Base-by-base conservation (phyloP, 2,888 invertebrate genomes). In the Pristionchus exspectatus region DNA sequence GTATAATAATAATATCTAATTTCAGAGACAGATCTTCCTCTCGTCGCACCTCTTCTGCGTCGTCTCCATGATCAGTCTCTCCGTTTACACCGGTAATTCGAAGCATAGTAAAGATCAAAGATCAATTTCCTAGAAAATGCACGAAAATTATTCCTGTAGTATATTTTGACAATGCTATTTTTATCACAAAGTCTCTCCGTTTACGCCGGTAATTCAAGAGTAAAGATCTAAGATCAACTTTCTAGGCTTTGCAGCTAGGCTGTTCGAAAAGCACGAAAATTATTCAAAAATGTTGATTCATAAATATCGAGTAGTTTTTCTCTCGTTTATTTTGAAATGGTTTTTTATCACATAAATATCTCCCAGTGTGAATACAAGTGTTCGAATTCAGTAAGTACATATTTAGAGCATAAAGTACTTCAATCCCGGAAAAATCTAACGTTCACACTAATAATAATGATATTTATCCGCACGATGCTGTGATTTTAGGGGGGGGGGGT, bases 11-110 rank as follows among this genome's bases (percentile, higher is more conserved):
- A 72, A 21, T 21, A 77, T 5, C 14, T 72, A 12, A 38, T 44
- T 77, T 77, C 77, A 77, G 77, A 18, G 77, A 21, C 24, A 77
- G 21, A 77, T 77, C 44, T 77, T 77, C 44, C 77, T 77, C 44
- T 21, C n/a, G 9, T 77, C 77, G 18, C 77, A 77, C 27, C 38
- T 77, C 77, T 77, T 77, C 77, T 77, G 77, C 44, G 10, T 77
- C 38, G n/a, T 44, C 24, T 77, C 77, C 77, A 77, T 77, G 77
- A 16, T 77, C 24, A 44, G n/a, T 24, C 77, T 77, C 77, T 44
- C 77, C n/a, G 24, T 38, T 14, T 44, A 77, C 24, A 50, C 77
- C 7, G 77, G 77, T 77, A 14, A 14, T 69, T 24, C 7, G 10
- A 18, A 18, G 3, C 2, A 30, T 72, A n/a, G 3, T 24, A 12